phyloP scores from a whole-genome alignment of 2,888 invertebrate genomes.

The Strigamia transsilvanica region DNA sequence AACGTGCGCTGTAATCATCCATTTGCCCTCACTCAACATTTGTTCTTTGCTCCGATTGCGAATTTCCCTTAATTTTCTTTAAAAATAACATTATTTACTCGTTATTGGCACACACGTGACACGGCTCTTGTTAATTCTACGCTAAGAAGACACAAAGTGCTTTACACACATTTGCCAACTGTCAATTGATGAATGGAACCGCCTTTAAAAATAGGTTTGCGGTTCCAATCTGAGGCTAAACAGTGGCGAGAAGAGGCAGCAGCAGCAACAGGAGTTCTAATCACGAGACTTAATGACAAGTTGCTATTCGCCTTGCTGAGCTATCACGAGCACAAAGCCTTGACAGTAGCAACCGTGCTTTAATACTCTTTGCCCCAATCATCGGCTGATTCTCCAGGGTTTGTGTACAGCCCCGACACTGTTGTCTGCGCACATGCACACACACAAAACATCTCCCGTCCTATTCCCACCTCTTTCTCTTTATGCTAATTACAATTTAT shows the following conservation, averaged over 20 bases:
- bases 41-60: too few relatives aligned
- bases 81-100: neutral
- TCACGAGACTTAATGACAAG: neutral
- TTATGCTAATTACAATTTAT: constrained; percentile 20
- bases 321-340: neutral
- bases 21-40: too few relatives aligned
- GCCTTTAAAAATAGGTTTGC: constrained; percentile 9
- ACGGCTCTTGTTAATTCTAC: neutral
- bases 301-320: neutral
- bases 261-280: constrained; percentile 10
- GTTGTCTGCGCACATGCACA: neutral
- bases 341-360: neutral
- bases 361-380: constrained; percentile 4
- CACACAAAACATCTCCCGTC: neutral
- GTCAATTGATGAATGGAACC: constrained; percentile 6
- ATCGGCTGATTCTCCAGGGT: neutral
- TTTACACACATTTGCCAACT: constrained; percentile 20
- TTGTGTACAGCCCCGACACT: neutral
- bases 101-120: neutral
- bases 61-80: too few relatives aligned
- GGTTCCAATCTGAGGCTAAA: constrained; percentile 20
- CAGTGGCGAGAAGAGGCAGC: neutral
- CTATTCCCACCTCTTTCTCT: neutral
- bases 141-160: neutral
- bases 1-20: neutral